A percentile compares a stretch with the other conserved stretches of the same genome.
Conservation (phyloP, 2,888 invertebrate species). For the Eutolmus rufibarbis region DNA sequence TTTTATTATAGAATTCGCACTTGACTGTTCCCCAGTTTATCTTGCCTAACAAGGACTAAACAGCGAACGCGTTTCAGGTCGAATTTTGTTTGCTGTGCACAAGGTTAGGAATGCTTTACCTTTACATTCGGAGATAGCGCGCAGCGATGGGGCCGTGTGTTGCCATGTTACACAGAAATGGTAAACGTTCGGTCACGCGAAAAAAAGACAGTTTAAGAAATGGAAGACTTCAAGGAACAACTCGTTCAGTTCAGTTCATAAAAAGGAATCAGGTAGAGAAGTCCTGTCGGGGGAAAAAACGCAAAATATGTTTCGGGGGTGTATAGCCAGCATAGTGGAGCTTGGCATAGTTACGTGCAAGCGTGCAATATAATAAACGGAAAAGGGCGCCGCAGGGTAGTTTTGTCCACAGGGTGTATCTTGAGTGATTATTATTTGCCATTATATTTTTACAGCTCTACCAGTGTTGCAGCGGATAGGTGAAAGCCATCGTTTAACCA, state of each 20-base stretch:
- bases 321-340: background rate
- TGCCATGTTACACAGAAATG: slow-evolving; percentile 47
- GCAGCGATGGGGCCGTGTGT: slow-evolving; percentile 24
- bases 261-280: slow-evolving; percentile 50
- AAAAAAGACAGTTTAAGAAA: slow-evolving; percentile 36
- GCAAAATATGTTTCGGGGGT: background rate
- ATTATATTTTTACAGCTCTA: background rate
- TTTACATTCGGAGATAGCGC: background rate
- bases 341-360: background rate
- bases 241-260: slow-evolving; percentile 31
- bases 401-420: background rate
- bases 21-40: slow-evolving; percentile 13
- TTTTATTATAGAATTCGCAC: slow-evolving; percentile 9
- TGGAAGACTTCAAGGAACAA: slow-evolving; percentile 23
- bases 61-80: slow-evolving; percentile 15
- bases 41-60: slow-evolving; percentile 10
- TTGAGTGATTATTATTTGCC: background rate
- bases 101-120: slow-evolving; percentile 19
- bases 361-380: background rate
- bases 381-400: background rate
- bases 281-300: slow-evolving; percentile 39
- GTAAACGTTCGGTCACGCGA: slow-evolving; percentile 48
- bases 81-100: slow-evolving; percentile 25
- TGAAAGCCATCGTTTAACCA: background rate
- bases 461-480: background rate